phyloP scores from a whole-genome alignment of 2,797 vertebrate genomes.

The Gymnodraco acuticeps region DNA sequence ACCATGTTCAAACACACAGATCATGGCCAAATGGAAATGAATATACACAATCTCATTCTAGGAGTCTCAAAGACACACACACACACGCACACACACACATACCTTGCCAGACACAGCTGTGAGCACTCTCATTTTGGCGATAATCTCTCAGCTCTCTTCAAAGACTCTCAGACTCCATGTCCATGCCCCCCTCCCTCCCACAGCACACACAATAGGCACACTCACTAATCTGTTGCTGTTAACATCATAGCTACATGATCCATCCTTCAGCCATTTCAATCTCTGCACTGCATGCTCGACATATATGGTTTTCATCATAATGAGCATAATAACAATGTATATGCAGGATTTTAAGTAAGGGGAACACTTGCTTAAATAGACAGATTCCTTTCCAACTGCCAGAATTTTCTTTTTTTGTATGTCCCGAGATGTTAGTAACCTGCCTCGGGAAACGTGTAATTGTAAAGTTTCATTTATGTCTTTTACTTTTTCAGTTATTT shows the following conservation, averaged over 20 bases:
- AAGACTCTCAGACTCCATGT: conserved; percentile 58
- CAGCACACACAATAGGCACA: conserved; percentile 13
- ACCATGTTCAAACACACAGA: conserved; percentile 36
- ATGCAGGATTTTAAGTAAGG: too few species aligned
- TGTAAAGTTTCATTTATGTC: too few species aligned
- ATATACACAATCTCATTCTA: conserved; percentile 18
- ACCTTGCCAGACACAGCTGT: conserved; percentile 81
- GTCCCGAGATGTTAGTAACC: too few species aligned
- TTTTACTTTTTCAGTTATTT: too few species aligned
- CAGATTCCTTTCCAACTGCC: too few species aligned
- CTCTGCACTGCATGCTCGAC: conserved; percentile 19
- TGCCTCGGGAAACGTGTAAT: too few species aligned
- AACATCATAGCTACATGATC: conserved; percentile 15
- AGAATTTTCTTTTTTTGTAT: too few species aligned
- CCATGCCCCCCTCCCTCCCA: conserved; percentile 5
- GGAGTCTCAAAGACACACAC: not conserved
- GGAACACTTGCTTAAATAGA: too few species aligned
- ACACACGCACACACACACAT: conserved; percentile 7
- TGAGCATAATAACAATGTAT: too few species aligned
- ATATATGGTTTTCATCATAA: too few species aligned
- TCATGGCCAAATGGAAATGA: conserved; percentile 31
- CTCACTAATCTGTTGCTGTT: conserved; percentile 22
- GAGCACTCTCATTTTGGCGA: conserved; percentile 65
- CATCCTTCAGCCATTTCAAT: conserved; percentile 27
- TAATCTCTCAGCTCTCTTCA: conserved; percentile 69